phyloP scores from a whole-genome alignment of 23 tunicate genomes.

The Trididemnum nubilum region DNA sequence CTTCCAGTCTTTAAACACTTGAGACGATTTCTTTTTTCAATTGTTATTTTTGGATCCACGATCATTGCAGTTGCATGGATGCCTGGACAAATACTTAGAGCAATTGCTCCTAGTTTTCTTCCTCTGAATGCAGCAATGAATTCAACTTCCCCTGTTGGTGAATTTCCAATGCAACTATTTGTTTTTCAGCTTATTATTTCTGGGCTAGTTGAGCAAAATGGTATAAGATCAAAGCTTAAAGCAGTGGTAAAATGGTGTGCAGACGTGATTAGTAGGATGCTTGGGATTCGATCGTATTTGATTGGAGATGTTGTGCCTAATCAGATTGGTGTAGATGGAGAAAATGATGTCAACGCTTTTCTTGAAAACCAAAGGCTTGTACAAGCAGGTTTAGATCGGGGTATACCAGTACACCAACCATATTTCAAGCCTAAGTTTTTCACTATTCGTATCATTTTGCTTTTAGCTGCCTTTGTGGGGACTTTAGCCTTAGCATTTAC shows the following conservation, averaged over 20 bases:
- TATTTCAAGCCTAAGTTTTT: conserved; percentile 44
- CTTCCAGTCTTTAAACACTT: conserved; percentile 54
- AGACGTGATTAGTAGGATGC: conserved; percentile 43
- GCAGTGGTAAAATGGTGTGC: conserved; percentile 40
- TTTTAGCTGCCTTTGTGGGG: conserved; percentile 8
- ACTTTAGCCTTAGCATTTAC: conserved; percentile 22
- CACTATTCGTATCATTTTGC: conserved; percentile 12
- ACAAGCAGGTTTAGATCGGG: neutral
- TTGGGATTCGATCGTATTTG: conserved; percentile 67
- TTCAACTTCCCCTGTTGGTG: conserved; percentile 57
- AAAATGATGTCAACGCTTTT: neutral
- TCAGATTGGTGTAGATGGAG: neutral
- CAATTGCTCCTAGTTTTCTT: conserved; percentile 43
- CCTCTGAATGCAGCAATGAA: conserved; percentile 40
- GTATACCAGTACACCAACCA: neutral
- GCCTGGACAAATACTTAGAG: conserved; percentile 54
- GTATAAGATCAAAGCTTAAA: conserved; percentile 47
- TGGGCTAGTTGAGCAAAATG: conserved; percentile 63
- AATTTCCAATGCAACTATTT: conserved; percentile 62
- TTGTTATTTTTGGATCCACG: conserved; percentile 56
- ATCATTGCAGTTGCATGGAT: conserved; percentile 50
- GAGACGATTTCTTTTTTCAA: conserved; percentile 47
- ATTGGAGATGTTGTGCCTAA: conserved; percentile 39
- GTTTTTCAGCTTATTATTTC: conserved; percentile 60
- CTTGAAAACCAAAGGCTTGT: neutral